Conservation (phyloP, 1,140 invertebrate genomes). For the Caenorhabditis brenneri region DNA sequence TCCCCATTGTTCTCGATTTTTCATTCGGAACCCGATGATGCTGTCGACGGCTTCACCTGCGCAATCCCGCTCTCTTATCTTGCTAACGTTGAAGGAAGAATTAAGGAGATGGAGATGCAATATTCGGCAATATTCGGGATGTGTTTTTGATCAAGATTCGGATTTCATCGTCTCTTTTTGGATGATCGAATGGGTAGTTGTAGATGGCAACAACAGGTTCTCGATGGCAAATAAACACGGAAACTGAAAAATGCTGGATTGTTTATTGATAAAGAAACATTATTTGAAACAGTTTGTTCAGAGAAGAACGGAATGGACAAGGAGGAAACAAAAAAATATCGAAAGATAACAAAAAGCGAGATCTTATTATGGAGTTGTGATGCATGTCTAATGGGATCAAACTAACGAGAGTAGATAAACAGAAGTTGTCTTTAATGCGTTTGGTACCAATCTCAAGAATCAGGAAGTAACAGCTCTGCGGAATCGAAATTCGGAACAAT, state of each 20-base stretch:
- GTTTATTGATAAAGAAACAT: too few species aligned
- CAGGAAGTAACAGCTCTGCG: too few species aligned
- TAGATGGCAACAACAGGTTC: background rate
- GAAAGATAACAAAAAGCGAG: too few species aligned
- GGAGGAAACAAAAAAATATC: too few species aligned
- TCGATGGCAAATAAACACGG: background rate
- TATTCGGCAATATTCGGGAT: background rate
- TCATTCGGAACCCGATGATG: background rate
- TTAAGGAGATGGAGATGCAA: background rate
- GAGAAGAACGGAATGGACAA: background rate
- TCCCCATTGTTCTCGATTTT: slow-evolving; percentile 16
- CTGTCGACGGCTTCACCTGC: background rate
- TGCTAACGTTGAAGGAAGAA: background rate
- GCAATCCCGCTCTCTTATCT: background rate
- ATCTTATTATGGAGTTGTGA: too few species aligned
- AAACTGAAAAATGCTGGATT: background rate
- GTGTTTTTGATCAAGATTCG: background rate
- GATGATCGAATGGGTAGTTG: background rate
- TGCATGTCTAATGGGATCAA: too few species aligned
- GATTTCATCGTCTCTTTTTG: background rate
- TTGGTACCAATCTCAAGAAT: too few species aligned
- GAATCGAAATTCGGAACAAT: too few species aligned
- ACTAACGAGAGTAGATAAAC: too few species aligned
- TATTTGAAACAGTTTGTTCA: too few species aligned
- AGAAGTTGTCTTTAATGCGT: too few species aligned